These are phyloP conservation scores for Speoplatyrhinus poulsoni DNA, from an alignment of 2,113 vertebrate species.

Conservation along the genomic window DNA sequence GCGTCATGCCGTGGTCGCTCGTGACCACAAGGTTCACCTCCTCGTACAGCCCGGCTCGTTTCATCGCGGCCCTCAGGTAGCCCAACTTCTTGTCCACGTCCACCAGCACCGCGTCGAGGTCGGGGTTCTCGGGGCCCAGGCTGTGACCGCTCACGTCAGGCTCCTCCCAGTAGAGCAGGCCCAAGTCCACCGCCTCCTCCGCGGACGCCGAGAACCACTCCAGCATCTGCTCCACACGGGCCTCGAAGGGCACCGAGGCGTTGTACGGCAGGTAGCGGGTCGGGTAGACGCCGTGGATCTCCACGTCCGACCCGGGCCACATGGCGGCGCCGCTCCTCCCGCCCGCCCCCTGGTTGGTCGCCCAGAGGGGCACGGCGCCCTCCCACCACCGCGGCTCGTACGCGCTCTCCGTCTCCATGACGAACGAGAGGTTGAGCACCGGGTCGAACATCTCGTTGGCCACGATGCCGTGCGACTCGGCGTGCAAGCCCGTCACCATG, in stretches of 20 bases:
- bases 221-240: constrained; percentile 80
- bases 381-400: constrained; percentile 89
- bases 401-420: constrained; percentile 77
- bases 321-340: constrained; percentile 84
- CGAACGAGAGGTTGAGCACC: constrained; percentile 81
- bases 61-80: constrained; percentile 82
- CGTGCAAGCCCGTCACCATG: constrained; percentile 87
- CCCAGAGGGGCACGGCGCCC: constrained; percentile 86
- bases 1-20: constrained; percentile 91
- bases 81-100: constrained; percentile 86
- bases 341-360: constrained; percentile 86
- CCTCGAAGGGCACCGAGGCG: constrained; percentile 82
- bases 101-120: constrained; percentile 79
- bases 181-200: constrained; percentile 83
- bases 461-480: constrained; percentile 87
- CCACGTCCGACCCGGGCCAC: constrained; percentile 92
- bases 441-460: constrained; percentile 92
- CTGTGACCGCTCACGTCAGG: constrained; percentile 85
- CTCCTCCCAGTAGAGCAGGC: constrained; percentile 91
- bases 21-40: constrained; percentile 86
- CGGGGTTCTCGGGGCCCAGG: constrained; percentile 83
- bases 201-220: constrained; percentile 83
- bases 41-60: constrained; percentile 78
- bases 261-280: constrained; percentile 83
- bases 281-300: constrained; percentile 81